Conservation (phyloP, 2,113 vertebrate species). For the Eurystomus gularis region DNA sequence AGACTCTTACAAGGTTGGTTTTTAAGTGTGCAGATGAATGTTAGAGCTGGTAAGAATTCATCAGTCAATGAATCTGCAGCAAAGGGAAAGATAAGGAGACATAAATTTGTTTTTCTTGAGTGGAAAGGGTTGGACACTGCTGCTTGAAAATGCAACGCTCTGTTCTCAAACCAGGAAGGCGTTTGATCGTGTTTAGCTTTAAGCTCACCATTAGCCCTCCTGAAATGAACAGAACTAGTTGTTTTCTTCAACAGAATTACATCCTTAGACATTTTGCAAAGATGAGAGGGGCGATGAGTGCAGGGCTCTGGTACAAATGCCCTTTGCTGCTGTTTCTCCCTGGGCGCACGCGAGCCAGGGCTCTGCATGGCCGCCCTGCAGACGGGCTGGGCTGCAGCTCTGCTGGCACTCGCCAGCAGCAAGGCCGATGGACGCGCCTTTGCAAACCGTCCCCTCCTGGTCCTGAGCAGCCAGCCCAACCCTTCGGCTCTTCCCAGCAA, state of each 20-base stretch:
- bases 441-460: background rate
- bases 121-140: background rate
- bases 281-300: background rate
- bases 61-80: background rate
- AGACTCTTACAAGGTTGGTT: constrained; percentile 8
- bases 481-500: background rate
- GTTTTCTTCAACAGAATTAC: background rate
- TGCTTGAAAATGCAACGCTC: background rate
- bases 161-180: background rate
- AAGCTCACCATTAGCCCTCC: background rate
- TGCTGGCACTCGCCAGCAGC: background rate
- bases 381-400: background rate
- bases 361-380: accelerated
- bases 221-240: background rate
- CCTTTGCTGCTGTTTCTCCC: background rate
- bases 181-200: background rate
- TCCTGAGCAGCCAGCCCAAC: background rate
- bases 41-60: constrained; percentile 20
- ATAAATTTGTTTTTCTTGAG: background rate
- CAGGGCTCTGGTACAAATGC: accelerated
- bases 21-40: background rate
- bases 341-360: accelerated
- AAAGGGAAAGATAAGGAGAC: background rate
- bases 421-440: background rate
- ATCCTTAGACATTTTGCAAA: background rate